phyloP scores from a whole-genome alignment of 2,888 invertebrate species.

The Mesochorus sp. region DNA sequence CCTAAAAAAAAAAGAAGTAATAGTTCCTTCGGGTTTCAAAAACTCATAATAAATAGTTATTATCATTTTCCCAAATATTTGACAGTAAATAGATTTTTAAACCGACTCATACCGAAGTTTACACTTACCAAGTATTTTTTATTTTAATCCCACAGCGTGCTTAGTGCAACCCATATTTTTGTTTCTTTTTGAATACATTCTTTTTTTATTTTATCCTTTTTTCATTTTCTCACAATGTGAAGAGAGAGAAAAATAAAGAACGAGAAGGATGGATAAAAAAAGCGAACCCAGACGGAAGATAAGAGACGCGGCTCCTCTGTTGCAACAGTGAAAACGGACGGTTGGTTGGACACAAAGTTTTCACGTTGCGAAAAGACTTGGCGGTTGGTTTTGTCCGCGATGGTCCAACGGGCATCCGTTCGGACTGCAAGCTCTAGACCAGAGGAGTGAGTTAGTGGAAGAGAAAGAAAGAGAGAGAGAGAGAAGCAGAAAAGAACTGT shows the following conservation, averaged over 20 bases:
- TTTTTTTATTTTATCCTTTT: not conserved
- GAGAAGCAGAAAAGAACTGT: not conserved
- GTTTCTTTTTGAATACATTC: not conserved
- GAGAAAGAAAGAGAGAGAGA: not conserved
- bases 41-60: too few species aligned
- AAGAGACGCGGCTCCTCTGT: not conserved
- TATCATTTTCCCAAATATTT: too few species aligned
- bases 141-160: not conserved
- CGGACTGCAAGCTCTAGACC: too few species aligned
- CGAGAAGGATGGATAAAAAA: not conserved
- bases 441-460: not conserved
- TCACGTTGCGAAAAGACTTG: not conserved
- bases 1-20: too few species aligned
- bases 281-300: not conserved
- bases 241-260: too few species aligned
- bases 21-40: too few species aligned
- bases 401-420: not conserved
- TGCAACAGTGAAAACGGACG: not conserved
- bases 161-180: too few species aligned
- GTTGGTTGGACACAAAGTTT: conserved; percentile 37
- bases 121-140: too few species aligned
- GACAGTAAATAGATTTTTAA: too few species aligned
- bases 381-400: not conserved
- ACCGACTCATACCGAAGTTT: too few species aligned
- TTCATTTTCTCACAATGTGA: conserved; percentile 29